Percentiles rank a stretch among this genome's conserved stretches.
These are phyloP conservation scores for Congeria kusceri DNA, from an alignment of 2,888 invertebrate species.

Conservation along the genomic window DNA sequence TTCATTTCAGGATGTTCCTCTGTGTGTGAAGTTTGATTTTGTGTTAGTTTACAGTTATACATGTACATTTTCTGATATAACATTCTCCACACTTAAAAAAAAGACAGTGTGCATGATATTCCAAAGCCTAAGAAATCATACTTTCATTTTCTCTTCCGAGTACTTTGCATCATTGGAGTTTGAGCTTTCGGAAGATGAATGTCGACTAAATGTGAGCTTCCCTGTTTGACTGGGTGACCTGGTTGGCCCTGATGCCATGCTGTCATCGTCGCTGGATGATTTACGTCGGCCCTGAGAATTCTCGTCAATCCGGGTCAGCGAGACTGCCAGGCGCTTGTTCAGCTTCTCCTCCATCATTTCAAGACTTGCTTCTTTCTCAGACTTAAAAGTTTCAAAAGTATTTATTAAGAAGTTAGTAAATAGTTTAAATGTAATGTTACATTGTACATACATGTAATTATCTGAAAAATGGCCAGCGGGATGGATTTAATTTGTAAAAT, in stretches of 20 bases:
- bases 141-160: conserved; percentile 23
- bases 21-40: conserved; percentile 5
- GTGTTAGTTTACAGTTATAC: background rate
- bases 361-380: conserved; percentile 24
- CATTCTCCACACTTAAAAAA: too few relatives aligned
- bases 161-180: conserved; percentile 61
- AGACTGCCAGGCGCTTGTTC: conserved; percentile 76
- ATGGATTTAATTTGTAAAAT: too few relatives aligned
- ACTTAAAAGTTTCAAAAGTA: background rate
- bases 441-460: too few relatives aligned
- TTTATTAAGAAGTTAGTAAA: too few relatives aligned
- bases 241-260: conserved; percentile 48
- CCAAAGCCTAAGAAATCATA: too few relatives aligned
- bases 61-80: too few relatives aligned
- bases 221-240: conserved; percentile 54
- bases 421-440: too few relatives aligned
- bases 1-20: background rate
- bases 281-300: conserved; percentile 47
- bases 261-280: conserved; percentile 69
- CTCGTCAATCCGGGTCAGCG: conserved; percentile 78
- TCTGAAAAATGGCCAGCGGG: too few relatives aligned
- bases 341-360: conserved; percentile 62
- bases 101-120: too few relatives aligned
- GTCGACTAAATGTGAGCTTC: conserved; percentile 50
- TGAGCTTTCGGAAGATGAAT: conserved; percentile 67